phyloP scores from a whole-genome alignment of 2,888 invertebrate species.

The Gandaritis pyraliata region DNA sequence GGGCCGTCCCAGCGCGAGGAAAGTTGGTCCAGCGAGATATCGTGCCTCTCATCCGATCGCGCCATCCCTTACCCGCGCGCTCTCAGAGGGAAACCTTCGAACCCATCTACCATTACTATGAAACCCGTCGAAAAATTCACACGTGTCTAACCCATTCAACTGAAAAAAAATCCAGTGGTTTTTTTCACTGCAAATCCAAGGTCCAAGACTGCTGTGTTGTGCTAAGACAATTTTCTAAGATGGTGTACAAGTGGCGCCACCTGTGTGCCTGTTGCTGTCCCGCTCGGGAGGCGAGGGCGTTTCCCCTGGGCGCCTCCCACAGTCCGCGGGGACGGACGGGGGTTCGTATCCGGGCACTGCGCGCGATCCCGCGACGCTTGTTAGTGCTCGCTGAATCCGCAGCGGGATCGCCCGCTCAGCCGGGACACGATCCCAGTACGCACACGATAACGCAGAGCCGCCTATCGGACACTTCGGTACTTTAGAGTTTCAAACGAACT shows the following conservation, averaged over 20 bases:
- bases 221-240: conserved; percentile 40
- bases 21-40: conserved; percentile 73
- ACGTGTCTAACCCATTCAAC: conserved; percentile 39
- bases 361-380: conserved; percentile 83
- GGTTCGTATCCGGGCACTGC: conserved; percentile 82
- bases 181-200: conserved; percentile 9
- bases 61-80: conserved; percentile 71
- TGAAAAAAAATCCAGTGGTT: conserved; percentile 15
- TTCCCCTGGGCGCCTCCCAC: conserved; percentile 82
- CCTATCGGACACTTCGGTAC: conserved; percentile 65
- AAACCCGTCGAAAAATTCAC: conserved; percentile 50
- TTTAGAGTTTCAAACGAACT: conserved; percentile 38
- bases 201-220: conserved; percentile 32
- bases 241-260: conserved; percentile 71
- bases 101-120: conserved; percentile 64
- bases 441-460: conserved; percentile 80
- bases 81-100: conserved; percentile 71
- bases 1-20: conserved; percentile 73
- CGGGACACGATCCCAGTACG: conserved; percentile 80
- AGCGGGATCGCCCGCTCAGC: conserved; percentile 83
- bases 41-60: conserved; percentile 67
- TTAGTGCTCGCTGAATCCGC: conserved; percentile 84
- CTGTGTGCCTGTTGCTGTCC: conserved; percentile 70
- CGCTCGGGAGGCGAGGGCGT: conserved; percentile 85
- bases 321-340: conserved; percentile 82